Base-by-base conservation (phyloP, 2,888 invertebrate genomes). In the Limulus polyphemus region DNA sequence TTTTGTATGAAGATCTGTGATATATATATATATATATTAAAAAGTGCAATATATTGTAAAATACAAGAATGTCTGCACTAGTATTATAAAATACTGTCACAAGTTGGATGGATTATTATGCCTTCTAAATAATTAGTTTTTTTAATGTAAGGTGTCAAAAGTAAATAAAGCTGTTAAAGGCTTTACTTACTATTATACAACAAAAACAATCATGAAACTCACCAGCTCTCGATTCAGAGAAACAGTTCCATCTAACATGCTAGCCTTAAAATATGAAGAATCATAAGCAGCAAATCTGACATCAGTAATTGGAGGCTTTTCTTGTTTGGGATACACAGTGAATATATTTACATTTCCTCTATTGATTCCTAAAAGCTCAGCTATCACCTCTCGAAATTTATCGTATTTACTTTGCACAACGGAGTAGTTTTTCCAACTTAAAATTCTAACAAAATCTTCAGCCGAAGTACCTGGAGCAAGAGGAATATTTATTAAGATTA, bases 271-370 rank as follows among this genome's bases (percentile, higher is more conserved):
- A 75, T 92, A 97, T 2, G 95, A 92, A 0, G 95, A 93, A 1
- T 94, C 92, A 75, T 94, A 94, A 2, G 94, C 97, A 0, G 95
- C 86, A 76, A 93, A 97, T 69, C 95, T 81, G 7, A 98, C 84
- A 72, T 97, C 97, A 0, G 93, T 93, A 52, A 90, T 81, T 1
- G 90, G 89, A 0, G 92, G 90, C 70, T 89, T 86, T 70, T 88
- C 84, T 62, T 74, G 74, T 71, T 90, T 83, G 54, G 90, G 77
- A 76, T 95, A 94, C 14, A 98, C 92, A 76, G 95, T 97, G 76
- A 99, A 98, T 61, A 99, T 86, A 72, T 97, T 94, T 14, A 99
- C 92, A 74, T 93, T 91, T 71, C 90, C 88, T 49, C 86, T 81
- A 70, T 89, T 87, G 9, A 90, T 89, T 69, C 86, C 87, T 58